These are phyloP conservation scores for Pseudorasbora parva DNA, from an alignment of 2,113 vertebrate genomes.

Conservation along the genomic window DNA sequence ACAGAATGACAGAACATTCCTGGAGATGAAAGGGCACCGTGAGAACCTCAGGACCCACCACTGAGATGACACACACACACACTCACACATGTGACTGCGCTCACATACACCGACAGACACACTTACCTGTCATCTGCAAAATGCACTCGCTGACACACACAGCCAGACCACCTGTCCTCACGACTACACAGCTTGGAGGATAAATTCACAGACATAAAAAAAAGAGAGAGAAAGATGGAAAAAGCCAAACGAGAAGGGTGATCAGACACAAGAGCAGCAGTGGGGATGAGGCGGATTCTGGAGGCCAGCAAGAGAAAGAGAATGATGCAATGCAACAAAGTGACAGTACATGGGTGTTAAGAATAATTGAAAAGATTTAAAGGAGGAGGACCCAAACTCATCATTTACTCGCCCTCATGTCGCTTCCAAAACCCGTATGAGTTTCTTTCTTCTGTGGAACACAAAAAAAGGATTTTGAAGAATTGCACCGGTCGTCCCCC, in stretches of 20 bases:
- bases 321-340: constrained; percentile 24
- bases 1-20: constrained; percentile 48
- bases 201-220: constrained; percentile 15
- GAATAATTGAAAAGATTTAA: constrained; percentile 22
- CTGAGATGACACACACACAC: constrained; percentile 26
- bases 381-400: background rate
- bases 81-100: background rate
- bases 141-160: constrained; percentile 10
- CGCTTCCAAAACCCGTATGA: background rate
- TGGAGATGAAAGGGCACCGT: constrained; percentile 45
- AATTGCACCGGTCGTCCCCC: too few species aligned
- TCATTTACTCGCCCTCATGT: background rate
- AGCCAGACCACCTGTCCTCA: constrained; percentile 46
- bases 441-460: constrained; percentile 9
- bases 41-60: constrained; percentile 50
- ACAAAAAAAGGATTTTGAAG: background rate
- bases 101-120: constrained; percentile 7
- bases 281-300: background rate
- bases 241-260: background rate
- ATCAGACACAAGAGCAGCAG: background rate
- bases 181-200: constrained; percentile 33
- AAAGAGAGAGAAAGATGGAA: constrained; percentile 6
- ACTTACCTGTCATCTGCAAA: constrained; percentile 34
- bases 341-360: constrained; percentile 26
- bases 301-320: background rate